Evolutionary conservation across 2,113 vertebrate genomes (phyloP), one percentile per base, ranked within the genome.

Genomic region (Meriones unguiculatus): DNA sequence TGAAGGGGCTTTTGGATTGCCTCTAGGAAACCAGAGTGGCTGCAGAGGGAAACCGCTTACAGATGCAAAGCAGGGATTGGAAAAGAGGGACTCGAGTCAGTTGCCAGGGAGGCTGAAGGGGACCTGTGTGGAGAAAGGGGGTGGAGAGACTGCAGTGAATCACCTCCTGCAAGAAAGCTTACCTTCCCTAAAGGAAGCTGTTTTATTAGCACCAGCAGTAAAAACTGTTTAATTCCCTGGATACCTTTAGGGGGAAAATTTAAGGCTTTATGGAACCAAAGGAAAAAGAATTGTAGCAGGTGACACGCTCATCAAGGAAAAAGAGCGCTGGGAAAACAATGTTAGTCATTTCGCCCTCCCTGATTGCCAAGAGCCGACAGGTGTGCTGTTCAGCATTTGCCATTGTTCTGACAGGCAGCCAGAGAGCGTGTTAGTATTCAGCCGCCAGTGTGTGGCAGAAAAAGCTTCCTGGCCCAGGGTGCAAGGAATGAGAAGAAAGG

Each of bases 391-490:
- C 57, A 57, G 12, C 57, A 15, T 20, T 38, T 97, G 97, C 98
- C 97, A 97, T 98, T 98, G 98, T 98, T 98, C 97, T 98, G 98
- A 98, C 98, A 96, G 86, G 69, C 97, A 97, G 98, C 98, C 98
- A 98, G 98, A 97, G 97, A 98, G 91, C 93, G 88, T 93, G 94
- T 98, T 97, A 98, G 98, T 95, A 98, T 98, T 95, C 96, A 97
- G 92, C 95, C 97, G 98, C 98, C 98, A 89, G 92, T 65, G 86
- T 38, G 97, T 59, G 50, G 94, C 91, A 46, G 98, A 97, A 70
- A 15, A 35, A 99, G 98, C 98, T 99, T 98, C 98, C 96, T 98
- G 97, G 97, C 72, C 18, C 81, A 78, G 76, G 94, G 90, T 95
- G 95, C 73, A 97, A 96, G 93, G 97, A 84, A 62, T 25, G 89